Evolutionary conservation across 2,888 invertebrate genomes (phyloP), one percentile per base, ranked within the genome.

Genomic region (Eupithecia subfuscata): DNA sequence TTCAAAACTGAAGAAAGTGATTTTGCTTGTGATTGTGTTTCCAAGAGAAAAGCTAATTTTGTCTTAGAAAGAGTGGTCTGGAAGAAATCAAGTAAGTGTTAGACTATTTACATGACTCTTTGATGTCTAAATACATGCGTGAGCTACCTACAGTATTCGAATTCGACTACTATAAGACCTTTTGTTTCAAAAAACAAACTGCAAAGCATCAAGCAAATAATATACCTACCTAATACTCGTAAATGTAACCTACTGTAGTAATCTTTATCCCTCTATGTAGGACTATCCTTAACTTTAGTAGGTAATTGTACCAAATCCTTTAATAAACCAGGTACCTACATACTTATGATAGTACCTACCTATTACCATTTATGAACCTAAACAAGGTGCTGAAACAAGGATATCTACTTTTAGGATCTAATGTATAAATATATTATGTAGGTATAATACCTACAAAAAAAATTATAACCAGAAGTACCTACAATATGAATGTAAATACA

Each of bases 21-120:
- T 64, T 63, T 30, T 64, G 34, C 14, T 64, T 30, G 63, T 63
- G 16, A 64, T 25, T 64, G 63, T 18, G 30, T 64, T 64, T 64
- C 34, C 18, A 64, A 56, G 34, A 34, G 30, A 64, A 34, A 16
- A 2, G 25, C 12, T 1, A 60, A 25, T 2, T 56, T 56, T 4
- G 22, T 4, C 11, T 11, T 2, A 12, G 12, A 56, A 56, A 56
- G 60, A 25, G 60, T 25, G 60, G 60, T 25, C 14, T 60, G 56
- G 22, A 56, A 56, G 22, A 22, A 22, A 60, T 60, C 60, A 60
- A 60, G 60, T 60, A 60, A 60, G 60, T 60, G 60, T 14, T 56
- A 56, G 22, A 22, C 56, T 56, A 60, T 25, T 25, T 14, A 60
- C 1, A 60, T 60, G 25, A 60, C 60, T 25, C n/a, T 25, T 60